A percentile compares a stretch with the other conserved stretches of the same genome.
Evolutionary conservation across 2,797 vertebrate species (phyloP).

Genomic region (Agapornis canus): DNA sequence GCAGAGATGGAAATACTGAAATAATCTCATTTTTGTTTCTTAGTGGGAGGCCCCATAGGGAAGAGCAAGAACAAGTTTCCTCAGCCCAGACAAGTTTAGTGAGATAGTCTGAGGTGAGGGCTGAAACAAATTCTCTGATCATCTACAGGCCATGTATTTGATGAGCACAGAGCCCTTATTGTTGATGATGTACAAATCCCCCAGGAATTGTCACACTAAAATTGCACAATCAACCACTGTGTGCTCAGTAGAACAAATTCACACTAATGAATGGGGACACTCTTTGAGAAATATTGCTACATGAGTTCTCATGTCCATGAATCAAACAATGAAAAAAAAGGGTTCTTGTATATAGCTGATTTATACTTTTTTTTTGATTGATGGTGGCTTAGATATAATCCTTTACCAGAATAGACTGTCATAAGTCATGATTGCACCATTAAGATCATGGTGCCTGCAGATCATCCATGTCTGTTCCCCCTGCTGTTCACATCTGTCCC

Average conservation of each 20-base stretch:
- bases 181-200: neutral
- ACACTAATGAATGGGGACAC: neutral
- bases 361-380: neutral
- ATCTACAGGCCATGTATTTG: slow-evolving; percentile 5
- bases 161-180: slow-evolving; percentile 26
- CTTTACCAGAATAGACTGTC: neutral
- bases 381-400: neutral
- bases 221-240: neutral
- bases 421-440: accelerated
- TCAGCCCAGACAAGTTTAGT: slow-evolving; percentile 42
- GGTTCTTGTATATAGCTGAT: neutral
- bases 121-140: neutral
- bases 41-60: slow-evolving; percentile 5
- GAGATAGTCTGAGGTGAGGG: neutral
- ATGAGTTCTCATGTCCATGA: neutral
- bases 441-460: neutral
- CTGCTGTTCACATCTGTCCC: neutral
- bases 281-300: neutral
- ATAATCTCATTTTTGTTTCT: neutral
- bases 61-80: slow-evolving; percentile 9
- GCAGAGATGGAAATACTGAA: slow-evolving; percentile 11
- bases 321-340: neutral
- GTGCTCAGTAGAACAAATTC: neutral
- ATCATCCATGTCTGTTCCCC: neutral
- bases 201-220: neutral